Base-by-base conservation (phyloP, 2,888 invertebrate genomes). In the Corbicula japonica region DNA sequence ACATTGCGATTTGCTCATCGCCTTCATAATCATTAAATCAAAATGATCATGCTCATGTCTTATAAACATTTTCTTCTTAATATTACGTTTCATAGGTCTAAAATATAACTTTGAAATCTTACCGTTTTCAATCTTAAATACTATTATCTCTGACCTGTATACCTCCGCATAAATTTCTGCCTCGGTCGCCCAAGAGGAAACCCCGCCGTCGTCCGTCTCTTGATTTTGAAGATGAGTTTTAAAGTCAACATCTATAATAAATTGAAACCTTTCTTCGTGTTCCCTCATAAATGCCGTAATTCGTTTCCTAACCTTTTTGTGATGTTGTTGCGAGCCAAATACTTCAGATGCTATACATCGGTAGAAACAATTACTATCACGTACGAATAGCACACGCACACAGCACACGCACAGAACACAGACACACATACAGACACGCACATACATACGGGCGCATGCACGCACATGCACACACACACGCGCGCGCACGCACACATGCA, bases 341-440 rank as follows among this genome's bases (percentile, higher is more conserved):
- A 50, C 26, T 10, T 50, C 50, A 26, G 26, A 50, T 8, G 50
- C 50, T 15, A 50, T 50, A 50, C 50, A 50, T 18, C n/a, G 21
- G 50, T 50, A 50, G 50, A 50, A 50, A 26, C 50, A 50, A 26
- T 6, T 50, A 15, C 50, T 26, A 50, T 50, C 50, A 50, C n/a
- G n/a, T n/a, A n/a, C n/a, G n/a, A n/a, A n/a, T n/a, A n/a, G n/a
- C n/a, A n/a, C n/a, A n/a, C n/a, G n/a, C n/a, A n/a, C n/a, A n/a
- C n/a, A n/a, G n/a, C n/a, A n/a, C n/a, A n/a, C n/a, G n/a, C n/a
- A n/a, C n/a, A n/a, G n/a, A n/a, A n/a, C n/a, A n/a, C n/a, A n/a
- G n/a, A n/a, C n/a, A n/a, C n/a, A n/a, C n/a, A n/a, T n/a, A n/a
- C n/a, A n/a, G n/a, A n/a, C n/a, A n/a, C n/a, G n/a, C n/a, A n/a